These are phyloP conservation scores for Osedax fenrisi DNA, from an alignment of 2,888 invertebrate genomes.

Conservation along the genomic window DNA sequence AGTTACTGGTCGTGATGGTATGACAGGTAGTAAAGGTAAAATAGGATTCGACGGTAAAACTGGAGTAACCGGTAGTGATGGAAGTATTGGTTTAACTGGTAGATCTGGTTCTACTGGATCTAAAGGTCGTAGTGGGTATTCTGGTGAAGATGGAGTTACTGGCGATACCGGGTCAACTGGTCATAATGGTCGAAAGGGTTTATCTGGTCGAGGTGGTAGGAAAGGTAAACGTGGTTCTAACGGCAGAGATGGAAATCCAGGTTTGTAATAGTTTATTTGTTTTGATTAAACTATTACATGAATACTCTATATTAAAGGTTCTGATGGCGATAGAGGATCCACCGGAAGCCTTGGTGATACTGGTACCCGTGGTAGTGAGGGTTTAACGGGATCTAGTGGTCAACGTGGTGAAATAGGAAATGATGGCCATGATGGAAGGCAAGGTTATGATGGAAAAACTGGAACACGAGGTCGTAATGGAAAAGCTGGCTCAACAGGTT, in stretches of 20 bases:
- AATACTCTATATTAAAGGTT: too few relatives aligned
- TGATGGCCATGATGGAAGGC: too few relatives aligned
- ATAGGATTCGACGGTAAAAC: neutral
- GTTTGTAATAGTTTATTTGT: too few relatives aligned
- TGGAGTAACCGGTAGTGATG: neutral
- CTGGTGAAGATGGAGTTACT: neutral
- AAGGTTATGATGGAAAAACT: too few relatives aligned
- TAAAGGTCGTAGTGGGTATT: neutral
- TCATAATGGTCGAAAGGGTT: neutral
- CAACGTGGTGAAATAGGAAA: too few relatives aligned
- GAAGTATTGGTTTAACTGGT: neutral
- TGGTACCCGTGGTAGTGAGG: too few relatives aligned
- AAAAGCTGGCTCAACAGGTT: conserved; percentile 12
- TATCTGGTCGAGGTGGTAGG: neutral
- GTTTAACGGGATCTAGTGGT: too few relatives aligned
- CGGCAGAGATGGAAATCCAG: neutral
- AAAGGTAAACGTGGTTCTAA: neutral
- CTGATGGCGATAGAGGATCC: too few relatives aligned
- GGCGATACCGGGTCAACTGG: neutral
- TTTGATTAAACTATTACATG: too few relatives aligned
- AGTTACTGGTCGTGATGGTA: neutral
- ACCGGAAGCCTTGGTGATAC: too few relatives aligned
- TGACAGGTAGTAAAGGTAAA: neutral
- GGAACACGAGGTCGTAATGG: conserved; percentile 32
- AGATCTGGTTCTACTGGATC: neutral